Conservation (phyloP, 2,888 invertebrate species). For the Cepaea hortensis region DNA sequence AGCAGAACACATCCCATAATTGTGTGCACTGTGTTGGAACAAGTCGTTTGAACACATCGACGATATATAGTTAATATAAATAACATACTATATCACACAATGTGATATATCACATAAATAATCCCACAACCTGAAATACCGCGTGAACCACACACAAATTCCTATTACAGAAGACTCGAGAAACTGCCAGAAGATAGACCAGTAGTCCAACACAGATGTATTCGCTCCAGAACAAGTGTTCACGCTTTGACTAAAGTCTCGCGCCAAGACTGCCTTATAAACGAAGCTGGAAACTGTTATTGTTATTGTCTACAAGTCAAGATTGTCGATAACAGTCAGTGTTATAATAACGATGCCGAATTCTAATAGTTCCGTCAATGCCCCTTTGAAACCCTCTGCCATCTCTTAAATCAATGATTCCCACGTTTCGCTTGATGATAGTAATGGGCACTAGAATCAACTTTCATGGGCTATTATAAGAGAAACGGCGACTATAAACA, state of each 20-base stretch:
- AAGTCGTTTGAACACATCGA: too few relatives aligned
- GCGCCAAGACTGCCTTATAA: slow-evolving; percentile 4
- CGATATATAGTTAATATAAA: too few relatives aligned
- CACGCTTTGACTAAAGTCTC: slow-evolving; percentile 8
- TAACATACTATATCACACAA: too few relatives aligned
- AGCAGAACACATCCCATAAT: too few relatives aligned
- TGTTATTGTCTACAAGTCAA: slow-evolving; percentile 24
- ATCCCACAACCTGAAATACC: too few relatives aligned
- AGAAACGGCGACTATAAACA: slow-evolving; percentile 37
- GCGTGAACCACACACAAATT: too few relatives aligned
- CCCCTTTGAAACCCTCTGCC: background rate
- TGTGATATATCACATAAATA: too few relatives aligned
- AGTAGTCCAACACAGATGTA: too few relatives aligned
- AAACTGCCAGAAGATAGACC: too few relatives aligned
- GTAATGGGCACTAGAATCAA: slow-evolving; percentile 17
- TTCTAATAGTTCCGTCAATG: slow-evolving; percentile 35
- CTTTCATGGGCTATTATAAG: slow-evolving; percentile 40
- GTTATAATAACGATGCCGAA: slow-evolving; percentile 41
- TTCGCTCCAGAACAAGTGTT: background rate
- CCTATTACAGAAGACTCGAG: too few relatives aligned
- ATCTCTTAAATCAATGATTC: slow-evolving; percentile 18
- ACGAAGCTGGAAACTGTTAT: slow-evolving; percentile 36
- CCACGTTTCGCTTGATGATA: slow-evolving; percentile 27
- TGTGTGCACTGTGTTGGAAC: too few relatives aligned
- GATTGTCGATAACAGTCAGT: slow-evolving; percentile 34